Percentiles rank a stretch among this genome's conserved stretches.
phyloP scores from a whole-genome alignment of 2,888 invertebrate genomes.

The Pachymerium ferrugineum region DNA sequence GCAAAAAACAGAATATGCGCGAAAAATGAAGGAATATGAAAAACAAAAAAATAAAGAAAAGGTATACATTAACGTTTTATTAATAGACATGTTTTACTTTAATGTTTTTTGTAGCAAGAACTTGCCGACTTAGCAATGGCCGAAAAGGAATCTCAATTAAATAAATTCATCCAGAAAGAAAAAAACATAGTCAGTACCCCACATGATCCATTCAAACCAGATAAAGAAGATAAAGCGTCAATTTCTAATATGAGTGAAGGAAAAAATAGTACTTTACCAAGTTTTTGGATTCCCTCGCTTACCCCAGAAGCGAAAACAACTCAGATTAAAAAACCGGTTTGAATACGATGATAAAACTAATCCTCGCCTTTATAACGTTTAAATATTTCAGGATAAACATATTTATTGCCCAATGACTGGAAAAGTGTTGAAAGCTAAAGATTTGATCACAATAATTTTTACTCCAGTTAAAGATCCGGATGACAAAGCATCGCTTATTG shows the following conservation, averaged over 20 bases:
- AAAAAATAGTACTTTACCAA: constrained; percentile 6
- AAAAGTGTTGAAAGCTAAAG: constrained; percentile 80
- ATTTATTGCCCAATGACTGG: constrained; percentile 80
- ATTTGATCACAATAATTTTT: constrained; percentile 88
- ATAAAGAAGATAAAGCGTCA: neutral
- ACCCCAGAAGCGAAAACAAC: constrained; percentile 6
- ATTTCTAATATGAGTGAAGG: constrained; percentile 17
- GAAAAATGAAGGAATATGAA: constrained; percentile 87
- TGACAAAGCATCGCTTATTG: constrained; percentile 76
- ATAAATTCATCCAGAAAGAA: constrained; percentile 7
- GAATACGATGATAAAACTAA: neutral
- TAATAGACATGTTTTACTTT: neutral
- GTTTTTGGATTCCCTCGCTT: constrained; percentile 25
- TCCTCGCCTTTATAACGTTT: neutral
- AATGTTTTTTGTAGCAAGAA: neutral
- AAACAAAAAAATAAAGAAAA: constrained; percentile 73
- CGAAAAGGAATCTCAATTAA: neutral
- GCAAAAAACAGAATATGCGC: constrained; percentile 84
- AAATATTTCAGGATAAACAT: constrained; percentile 56
- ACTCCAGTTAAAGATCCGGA: constrained; percentile 82
- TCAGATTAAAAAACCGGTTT: constrained; percentile 16
- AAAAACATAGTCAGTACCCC: neutral
- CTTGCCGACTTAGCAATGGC: neutral
- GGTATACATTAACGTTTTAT: no score
- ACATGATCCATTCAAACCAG: constrained; percentile 7